These are phyloP conservation scores for Simalia tracyae DNA, from an alignment of 2,797 vertebrate genomes.

Conservation along the genomic window DNA sequence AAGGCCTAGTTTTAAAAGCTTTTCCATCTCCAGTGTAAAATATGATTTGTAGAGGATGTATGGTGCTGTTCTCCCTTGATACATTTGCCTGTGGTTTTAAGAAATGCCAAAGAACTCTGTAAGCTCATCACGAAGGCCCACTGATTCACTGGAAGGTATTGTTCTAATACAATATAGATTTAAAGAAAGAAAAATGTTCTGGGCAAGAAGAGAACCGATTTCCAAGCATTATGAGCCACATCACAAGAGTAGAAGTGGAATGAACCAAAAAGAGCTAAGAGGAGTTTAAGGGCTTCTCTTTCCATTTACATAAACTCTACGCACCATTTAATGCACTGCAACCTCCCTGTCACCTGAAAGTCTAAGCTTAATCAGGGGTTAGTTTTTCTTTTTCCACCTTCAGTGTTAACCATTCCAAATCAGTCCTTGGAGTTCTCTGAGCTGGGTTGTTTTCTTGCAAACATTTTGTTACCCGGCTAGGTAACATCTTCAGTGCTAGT, in stretches of 20 bases:
- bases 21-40: not conserved
- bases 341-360: not conserved
- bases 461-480: too few relatives aligned
- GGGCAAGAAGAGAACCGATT: not conserved
- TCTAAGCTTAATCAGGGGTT: not conserved
- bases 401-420: not conserved
- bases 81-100: not conserved
- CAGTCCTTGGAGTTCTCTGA: too few relatives aligned
- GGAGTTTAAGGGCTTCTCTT: not conserved
- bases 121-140: not conserved
- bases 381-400: not conserved
- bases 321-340: slow-evolving; percentile 11
- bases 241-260: not conserved
- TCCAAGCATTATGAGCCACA: not conserved
- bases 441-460: too few relatives aligned
- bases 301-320: not conserved
- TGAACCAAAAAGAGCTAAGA: not conserved
- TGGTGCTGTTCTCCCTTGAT: not conserved
- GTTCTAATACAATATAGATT: not conserved
- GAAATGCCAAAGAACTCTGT: not conserved
- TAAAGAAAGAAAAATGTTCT: not conserved
- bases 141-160: not conserved
- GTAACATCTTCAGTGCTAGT: too few relatives aligned
- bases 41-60: not conserved
- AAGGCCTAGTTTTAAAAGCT: not conserved